Conservation (phyloP, 64 coral and sea anemone genomes). For the Montipora foliosa region DNA sequence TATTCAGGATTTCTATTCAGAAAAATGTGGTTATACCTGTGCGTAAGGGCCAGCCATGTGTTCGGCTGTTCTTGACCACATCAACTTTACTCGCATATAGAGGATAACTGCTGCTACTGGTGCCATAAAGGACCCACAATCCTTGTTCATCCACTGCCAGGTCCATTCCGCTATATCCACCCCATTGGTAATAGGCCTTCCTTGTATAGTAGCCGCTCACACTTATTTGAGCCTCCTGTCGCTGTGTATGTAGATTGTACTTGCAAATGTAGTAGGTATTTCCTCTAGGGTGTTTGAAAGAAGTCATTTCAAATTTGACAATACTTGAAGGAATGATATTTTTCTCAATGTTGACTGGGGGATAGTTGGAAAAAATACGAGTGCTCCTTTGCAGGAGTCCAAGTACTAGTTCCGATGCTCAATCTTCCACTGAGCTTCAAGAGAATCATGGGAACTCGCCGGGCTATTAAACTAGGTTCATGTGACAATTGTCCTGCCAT, state of each 20-base stretch:
- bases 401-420: too few relatives aligned
- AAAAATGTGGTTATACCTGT: neutral
- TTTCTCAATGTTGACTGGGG: too few relatives aligned
- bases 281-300: neutral
- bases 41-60: neutral
- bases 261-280: conserved; percentile 13
- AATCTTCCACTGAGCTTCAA: too few relatives aligned
- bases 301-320: neutral
- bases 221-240: conserved; percentile 33
- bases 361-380: too few relatives aligned
- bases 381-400: neutral
- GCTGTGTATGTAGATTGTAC: conserved; percentile 44
- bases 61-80: conserved; percentile 10
- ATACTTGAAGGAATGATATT: too few relatives aligned
- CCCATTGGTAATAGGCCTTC: conserved; percentile 10
- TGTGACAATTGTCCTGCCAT: too few relatives aligned
- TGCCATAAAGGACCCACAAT: conserved; percentile 34
- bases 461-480: too few relatives aligned
- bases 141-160: conserved; percentile 57
- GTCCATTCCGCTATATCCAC: conserved; percentile 42
- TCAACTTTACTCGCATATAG: conserved; percentile 12
- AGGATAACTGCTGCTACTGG: neutral
- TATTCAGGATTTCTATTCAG: neutral
- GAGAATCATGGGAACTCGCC: too few relatives aligned
- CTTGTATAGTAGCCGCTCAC: neutral